Percentiles rank a stretch among this genome's conserved stretches.
Evolutionary conservation across 1,140 invertebrate species (phyloP).

Genomic region (Sweltsa coloradensis): DNA sequence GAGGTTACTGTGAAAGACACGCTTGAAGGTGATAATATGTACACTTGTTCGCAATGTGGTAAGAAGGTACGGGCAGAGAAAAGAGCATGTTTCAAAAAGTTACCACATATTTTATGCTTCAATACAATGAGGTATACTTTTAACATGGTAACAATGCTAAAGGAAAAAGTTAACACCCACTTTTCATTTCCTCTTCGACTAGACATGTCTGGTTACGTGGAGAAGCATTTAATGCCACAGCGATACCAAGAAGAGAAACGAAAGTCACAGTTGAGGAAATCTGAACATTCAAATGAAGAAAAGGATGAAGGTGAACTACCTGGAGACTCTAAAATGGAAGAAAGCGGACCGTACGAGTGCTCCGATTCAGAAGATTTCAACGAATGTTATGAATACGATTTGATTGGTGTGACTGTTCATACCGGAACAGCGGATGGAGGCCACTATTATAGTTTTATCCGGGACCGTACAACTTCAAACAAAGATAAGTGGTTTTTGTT

Average conservation of each 20-base stretch:
- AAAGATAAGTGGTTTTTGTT: conserved; percentile 88
- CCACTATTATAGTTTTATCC: conserved; percentile 94
- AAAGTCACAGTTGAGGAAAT: conserved; percentile 30
- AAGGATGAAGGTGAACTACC: conserved; percentile 23
- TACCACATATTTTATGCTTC: conserved; percentile 87
- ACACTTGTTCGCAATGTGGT: conserved; percentile 89
- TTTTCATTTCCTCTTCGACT: conserved; percentile 90
- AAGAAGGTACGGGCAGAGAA: conserved; percentile 92
- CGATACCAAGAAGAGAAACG: conserved; percentile 57
- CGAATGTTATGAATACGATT: conserved; percentile 68
- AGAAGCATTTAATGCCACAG: conserved; percentile 83
- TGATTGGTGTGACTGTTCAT: conserved; percentile 92
- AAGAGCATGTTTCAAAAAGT: conserved; percentile 85
- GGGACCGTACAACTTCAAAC: conserved; percentile 47
- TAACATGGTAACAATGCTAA: conserved; percentile 94
- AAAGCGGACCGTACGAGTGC: conserved; percentile 15
- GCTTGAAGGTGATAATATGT: conserved; percentile 94
- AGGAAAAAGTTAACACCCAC: conserved; percentile 94
- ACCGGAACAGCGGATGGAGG: conserved; percentile 93
- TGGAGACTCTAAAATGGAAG: conserved; percentile 25
- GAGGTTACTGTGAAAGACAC: conserved; percentile 95
- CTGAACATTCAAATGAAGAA: conserved; percentile 30
- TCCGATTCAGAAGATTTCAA: conserved; percentile 27
- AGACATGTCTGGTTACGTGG: conserved; percentile 90
- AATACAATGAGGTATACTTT: conserved; percentile 98